Percentiles rank a stretch among this genome's conserved stretches.
These are phyloP conservation scores for Nyctalus aviator DNA, from an alignment of 2,797 vertebrate species.

Conservation along the genomic window DNA sequence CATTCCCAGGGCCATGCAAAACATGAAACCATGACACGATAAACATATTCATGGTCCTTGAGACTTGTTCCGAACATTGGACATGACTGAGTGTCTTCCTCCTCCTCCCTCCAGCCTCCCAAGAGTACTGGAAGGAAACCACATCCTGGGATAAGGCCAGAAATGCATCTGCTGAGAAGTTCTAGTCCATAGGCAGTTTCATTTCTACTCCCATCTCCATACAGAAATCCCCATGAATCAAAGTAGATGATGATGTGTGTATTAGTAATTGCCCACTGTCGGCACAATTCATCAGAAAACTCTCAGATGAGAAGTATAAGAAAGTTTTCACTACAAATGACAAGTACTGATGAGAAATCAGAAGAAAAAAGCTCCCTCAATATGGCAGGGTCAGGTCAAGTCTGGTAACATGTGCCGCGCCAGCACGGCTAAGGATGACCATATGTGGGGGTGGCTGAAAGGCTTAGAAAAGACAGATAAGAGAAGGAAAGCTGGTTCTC, in stretches of 20 bases:
- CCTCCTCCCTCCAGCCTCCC: background rate
- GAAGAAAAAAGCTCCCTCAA: background rate
- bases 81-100: conserved; percentile 20
- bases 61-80: conserved; percentile 61
- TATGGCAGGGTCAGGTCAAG: background rate
- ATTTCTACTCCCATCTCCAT: background rate
- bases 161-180: conserved; percentile 35
- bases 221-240: conserved; percentile 31
- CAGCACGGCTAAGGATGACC: too few species aligned
- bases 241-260: background rate
- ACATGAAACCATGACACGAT: conserved; percentile 8
- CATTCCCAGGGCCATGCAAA: conserved; percentile 46
- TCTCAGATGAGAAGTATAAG: background rate
- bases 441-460: too few species aligned
- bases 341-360: background rate
- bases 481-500: too few species aligned
- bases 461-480: too few species aligned
- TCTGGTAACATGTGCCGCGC: background rate
- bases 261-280: background rate
- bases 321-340: background rate
- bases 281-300: background rate
- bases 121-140: conserved; percentile 50
- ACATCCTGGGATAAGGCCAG: conserved; percentile 50
- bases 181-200: conserved; percentile 40
- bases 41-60: conserved; percentile 57